Evolutionary conservation across 2,888 invertebrate genomes (phyloP).

Genomic region (Drosophila atroscutellata): DNA sequence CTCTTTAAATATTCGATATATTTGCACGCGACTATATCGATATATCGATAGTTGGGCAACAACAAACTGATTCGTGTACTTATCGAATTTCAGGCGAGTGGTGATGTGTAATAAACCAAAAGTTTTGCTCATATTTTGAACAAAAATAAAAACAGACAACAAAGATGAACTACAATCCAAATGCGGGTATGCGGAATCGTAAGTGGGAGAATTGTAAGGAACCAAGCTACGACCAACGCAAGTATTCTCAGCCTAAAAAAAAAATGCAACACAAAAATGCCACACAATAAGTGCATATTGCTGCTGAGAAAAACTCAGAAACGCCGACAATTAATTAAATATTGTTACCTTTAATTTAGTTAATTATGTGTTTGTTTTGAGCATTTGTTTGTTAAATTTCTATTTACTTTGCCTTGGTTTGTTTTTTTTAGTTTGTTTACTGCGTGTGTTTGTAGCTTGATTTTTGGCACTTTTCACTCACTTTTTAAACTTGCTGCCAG

Average conservation of each 20-base stretch:
- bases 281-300: slow-evolving; percentile 21
- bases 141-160: slow-evolving; percentile 16
- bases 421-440: slow-evolving; percentile 34
- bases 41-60: slow-evolving; percentile 30
- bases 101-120: slow-evolving; percentile 68
- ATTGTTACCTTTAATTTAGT: slow-evolving; percentile 17
- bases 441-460: slow-evolving; percentile 75
- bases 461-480: slow-evolving; percentile 58
- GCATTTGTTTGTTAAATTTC: slow-evolving; percentile 15
- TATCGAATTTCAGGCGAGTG: slow-evolving; percentile 50
- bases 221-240: slow-evolving; percentile 81
- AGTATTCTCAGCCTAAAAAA: slow-evolving; percentile 54
- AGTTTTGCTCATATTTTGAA: slow-evolving; percentile 53
- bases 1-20: slow-evolving; percentile 19
- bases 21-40: background rate
- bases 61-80: slow-evolving; percentile 17
- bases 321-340: slow-evolving; percentile 19
- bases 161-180: slow-evolving; percentile 84
- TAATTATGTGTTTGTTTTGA: slow-evolving; percentile 37
- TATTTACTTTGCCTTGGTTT: background rate
- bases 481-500: slow-evolving; percentile 16
- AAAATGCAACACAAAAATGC: slow-evolving; percentile 38
- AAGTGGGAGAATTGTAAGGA: slow-evolving; percentile 84
- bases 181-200: slow-evolving; percentile 83
- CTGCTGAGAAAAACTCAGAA: slow-evolving; percentile 33